Conservation (phyloP, 2,113 vertebrate genomes). For the Lipophrys pholis region DNA sequence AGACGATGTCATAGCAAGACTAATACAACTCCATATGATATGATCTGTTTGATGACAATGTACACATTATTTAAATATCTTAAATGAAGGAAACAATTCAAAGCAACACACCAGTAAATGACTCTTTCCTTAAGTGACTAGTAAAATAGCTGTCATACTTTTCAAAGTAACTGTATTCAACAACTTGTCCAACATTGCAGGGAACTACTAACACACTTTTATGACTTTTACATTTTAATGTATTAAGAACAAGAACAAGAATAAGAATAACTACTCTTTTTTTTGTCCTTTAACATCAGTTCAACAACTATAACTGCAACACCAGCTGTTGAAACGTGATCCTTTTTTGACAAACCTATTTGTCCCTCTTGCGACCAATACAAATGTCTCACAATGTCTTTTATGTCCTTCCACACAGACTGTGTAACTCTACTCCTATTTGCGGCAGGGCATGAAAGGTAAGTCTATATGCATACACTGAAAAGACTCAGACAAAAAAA, state of each 20-base stretch:
- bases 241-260: background rate
- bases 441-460: conserved; percentile 56
- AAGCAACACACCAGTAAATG: no score
- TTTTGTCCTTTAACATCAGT: background rate
- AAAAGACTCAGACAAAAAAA: conserved; percentile 42
- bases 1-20: no score
- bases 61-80: no score
- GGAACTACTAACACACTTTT: conserved; percentile 30
- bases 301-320: background rate
- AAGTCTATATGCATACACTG: conserved; percentile 50
- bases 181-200: no score
- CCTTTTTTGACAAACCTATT: conserved; percentile 35
- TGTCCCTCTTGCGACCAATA: conserved; percentile 36
- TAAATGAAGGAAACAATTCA: no score
- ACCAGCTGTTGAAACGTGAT: conserved; percentile 46
- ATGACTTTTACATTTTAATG: no score
- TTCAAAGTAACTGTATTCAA: no score
- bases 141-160: no score
- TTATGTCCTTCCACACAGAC: conserved; percentile 38
- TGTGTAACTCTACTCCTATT: conserved; percentile 59
- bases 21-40: no score
- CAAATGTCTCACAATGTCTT: conserved; percentile 42
- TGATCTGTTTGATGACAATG: no score
- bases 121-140: no score
- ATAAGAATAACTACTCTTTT: background rate